Evolutionary conservation across 92 coral and sea anemone species (phyloP).

Genomic region (Ricordea florida): DNA sequence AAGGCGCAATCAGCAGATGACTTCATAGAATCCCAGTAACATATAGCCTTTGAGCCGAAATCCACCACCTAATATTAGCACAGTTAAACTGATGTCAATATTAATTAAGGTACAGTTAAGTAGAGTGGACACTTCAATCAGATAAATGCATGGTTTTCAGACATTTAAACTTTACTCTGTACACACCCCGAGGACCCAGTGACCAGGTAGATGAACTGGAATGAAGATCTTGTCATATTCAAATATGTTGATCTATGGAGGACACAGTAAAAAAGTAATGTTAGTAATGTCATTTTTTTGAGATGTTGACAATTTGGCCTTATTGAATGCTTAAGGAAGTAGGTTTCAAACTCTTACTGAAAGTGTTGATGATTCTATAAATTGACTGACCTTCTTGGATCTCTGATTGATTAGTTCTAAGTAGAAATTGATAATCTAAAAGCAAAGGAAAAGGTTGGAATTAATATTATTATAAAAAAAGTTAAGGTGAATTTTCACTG

Average conservation of each 20-base stretch:
- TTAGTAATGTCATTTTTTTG: not conserved
- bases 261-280: not conserved
- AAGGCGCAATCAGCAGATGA: not conserved
- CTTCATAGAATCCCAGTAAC: not conserved
- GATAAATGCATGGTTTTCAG: too few species aligned
- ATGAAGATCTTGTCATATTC: constrained; percentile 19
- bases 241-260: constrained; percentile 19
- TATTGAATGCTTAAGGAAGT: too few species aligned
- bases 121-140: not conserved
- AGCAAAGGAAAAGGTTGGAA: too few species aligned
- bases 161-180: not conserved
- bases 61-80: not conserved
- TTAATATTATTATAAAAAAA: too few species aligned
- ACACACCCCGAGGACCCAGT: constrained; percentile 37
- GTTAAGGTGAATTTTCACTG: too few species aligned
- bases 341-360: too few species aligned
- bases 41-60: not conserved
- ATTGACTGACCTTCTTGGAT: not conserved
- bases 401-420: not conserved
- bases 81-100: too few species aligned
- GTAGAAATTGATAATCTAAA: not conserved
- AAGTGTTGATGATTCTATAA: not conserved
- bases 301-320: too few species aligned
- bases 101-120: too few species aligned
- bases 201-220: constrained; percentile 30